Conservation (phyloP, 2,888 invertebrate genomes). For the Eulithis prunata region DNA sequence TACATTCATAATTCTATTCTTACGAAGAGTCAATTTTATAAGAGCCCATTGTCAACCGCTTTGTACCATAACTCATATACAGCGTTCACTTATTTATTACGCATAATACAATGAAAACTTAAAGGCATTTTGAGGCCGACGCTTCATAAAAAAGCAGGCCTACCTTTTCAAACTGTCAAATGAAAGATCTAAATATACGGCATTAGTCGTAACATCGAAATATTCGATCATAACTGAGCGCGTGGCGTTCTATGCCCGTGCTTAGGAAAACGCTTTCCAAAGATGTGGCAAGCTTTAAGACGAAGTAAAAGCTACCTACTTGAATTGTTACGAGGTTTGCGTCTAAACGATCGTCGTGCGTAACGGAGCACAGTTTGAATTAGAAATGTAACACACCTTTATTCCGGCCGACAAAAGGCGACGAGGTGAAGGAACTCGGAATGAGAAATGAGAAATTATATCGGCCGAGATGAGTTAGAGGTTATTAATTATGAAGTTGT, state of each 20-base stretch:
- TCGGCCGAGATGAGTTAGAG: constrained; percentile 79
- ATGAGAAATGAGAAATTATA: constrained; percentile 83
- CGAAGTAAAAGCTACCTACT: constrained; percentile 37
- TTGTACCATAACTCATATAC: constrained; percentile 76
- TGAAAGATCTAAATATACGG: constrained; percentile 69
- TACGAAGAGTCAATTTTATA: constrained; percentile 76
- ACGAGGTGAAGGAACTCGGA: constrained; percentile 77
- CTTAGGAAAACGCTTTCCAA: constrained; percentile 42
- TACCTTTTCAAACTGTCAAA: constrained; percentile 62
- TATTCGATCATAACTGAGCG: constrained; percentile 55
- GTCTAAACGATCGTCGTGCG: constrained; percentile 75
- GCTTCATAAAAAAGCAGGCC: constrained; percentile 63
- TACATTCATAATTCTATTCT: constrained; percentile 78
- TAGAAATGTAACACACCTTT: constrained; percentile 76
- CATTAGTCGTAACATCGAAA: constrained; percentile 65
- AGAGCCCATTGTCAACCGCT: constrained; percentile 69
- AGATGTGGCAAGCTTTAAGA: constrained; percentile 43
- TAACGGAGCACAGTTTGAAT: constrained; percentile 79
- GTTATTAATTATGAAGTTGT: constrained; percentile 83
- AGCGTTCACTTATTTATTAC: constrained; percentile 70
- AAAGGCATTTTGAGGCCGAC: constrained; percentile 50
- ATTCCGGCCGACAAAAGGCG: constrained; percentile 73
- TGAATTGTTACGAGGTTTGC: constrained; percentile 45
- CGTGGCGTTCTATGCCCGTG: constrained; percentile 27
- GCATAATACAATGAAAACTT: constrained; percentile 57